Evolutionary conservation across 2,113 vertebrate genomes (phyloP).

Genomic region (Chaetodon trifascialis): DNA sequence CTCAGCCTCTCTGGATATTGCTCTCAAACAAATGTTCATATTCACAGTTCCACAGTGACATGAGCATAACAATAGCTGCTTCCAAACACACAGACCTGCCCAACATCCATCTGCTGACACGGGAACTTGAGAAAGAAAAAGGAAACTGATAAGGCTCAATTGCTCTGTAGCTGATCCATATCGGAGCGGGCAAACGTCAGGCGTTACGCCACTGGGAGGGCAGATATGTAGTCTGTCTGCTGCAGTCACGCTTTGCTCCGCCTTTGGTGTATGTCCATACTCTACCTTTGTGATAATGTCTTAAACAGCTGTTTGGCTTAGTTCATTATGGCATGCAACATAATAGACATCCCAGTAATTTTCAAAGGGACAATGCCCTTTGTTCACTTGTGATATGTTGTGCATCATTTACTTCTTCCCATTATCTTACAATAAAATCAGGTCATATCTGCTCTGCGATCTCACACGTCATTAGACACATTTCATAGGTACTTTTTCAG

Average conservation of each 20-base stretch:
- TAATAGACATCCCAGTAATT: background rate
- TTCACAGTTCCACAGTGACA: constrained; percentile 30
- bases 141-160: constrained; percentile 77
- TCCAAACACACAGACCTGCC: constrained; percentile 28
- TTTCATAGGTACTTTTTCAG: background rate
- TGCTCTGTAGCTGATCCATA: constrained; percentile 69
- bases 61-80: constrained; percentile 43
- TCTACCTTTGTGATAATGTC: constrained; percentile 26
- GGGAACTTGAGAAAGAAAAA: constrained; percentile 68
- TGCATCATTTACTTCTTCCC: constrained; percentile 8
- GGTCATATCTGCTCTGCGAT: background rate
- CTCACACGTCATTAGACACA: background rate
- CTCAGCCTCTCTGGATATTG: background rate
- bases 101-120: constrained; percentile 46
- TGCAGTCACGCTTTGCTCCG: constrained; percentile 20
- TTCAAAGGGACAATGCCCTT: constrained; percentile 47
- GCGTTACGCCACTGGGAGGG: constrained; percentile 44
- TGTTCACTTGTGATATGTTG: constrained; percentile 10
- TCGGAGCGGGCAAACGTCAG: constrained; percentile 65
- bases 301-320: constrained; percentile 47
- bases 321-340: constrained; percentile 15
- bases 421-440: background rate
- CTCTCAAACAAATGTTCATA: constrained; percentile 3
- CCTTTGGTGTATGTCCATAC: background rate
- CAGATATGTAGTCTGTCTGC: constrained; percentile 22